Evolutionary conservation across 1,140 invertebrate genomes (phyloP).

Genomic region (Sinonovacula constricta): DNA sequence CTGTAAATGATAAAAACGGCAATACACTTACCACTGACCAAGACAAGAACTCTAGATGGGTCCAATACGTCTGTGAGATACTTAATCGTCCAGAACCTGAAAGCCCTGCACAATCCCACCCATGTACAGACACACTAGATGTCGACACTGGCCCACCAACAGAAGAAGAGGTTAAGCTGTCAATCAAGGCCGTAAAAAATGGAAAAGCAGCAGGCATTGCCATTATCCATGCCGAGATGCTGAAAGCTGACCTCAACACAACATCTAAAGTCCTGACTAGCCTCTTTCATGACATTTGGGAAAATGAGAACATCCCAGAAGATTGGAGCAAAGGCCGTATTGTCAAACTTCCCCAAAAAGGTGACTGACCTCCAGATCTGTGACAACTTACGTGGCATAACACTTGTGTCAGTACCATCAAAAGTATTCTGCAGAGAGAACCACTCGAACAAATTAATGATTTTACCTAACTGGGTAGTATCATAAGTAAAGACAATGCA

Average conservation of each 20-base stretch:
- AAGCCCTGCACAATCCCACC: background rate
- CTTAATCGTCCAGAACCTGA: background rate
- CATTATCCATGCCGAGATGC: background rate
- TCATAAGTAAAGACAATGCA: too few relatives aligned
- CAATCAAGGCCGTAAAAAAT: slow-evolving; percentile 18
- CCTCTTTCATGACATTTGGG: background rate
- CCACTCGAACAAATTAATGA: too few relatives aligned
- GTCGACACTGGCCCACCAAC: background rate
- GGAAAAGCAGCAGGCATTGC: slow-evolving; percentile 17
- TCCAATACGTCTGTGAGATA: background rate
- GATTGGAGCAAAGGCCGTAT: slow-evolving; percentile 30
- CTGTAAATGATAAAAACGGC: background rate
- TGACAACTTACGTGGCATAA: too few relatives aligned
- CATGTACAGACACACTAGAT: background rate
- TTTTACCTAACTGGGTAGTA: too few relatives aligned
- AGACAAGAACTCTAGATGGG: background rate
- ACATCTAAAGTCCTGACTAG: background rate
- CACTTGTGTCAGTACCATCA: too few relatives aligned
- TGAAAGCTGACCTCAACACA: slow-evolving; percentile 5
- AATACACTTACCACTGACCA: background rate
- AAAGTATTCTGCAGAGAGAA: too few relatives aligned
- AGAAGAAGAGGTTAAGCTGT: slow-evolving; percentile 2
- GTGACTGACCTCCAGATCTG: too few relatives aligned
- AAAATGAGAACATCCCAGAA: background rate
- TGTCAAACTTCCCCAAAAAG: slow-evolving; percentile 50